Base-by-base conservation (phyloP, 2,113 vertebrate species). In the Gasterosteus aculeatus region DNA sequence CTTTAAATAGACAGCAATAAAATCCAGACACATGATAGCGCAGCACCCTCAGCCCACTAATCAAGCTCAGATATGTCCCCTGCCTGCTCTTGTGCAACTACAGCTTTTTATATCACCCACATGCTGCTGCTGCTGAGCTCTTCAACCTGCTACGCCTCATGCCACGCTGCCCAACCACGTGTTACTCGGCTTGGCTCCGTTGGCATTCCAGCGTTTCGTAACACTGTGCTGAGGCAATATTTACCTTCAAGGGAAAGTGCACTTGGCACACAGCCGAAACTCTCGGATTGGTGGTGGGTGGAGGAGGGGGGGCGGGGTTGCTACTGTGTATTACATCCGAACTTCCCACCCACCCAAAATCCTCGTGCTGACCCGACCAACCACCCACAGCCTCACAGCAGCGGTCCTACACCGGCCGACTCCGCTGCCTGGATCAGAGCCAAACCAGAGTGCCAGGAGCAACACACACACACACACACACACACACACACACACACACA, bases 1-100 rank as follows among this genome's bases (percentile, higher is more conserved):
- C 84, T 91, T 90, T 82, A 91, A 91, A 92, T 90, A 92, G 91
- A 65, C 69, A 44, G 86, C 85, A 92, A 92, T 90, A 88, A 93
- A 87, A 92, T 62, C 79, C 81, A 72, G 82, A 86, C 82, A 91
- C 64, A 78, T 77, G 81, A 89, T 83, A 86, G 87, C 61, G 53
- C 42, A 53, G 72, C 68, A 83, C 53, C n/a, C 51, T 54, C 51
- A 26, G 51, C 51, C 53, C 66, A 82, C 71, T 83, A 77, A 85
- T 87, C 72, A 77, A 78, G 64, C 82, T 65, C 66, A 79, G 62
- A 87, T 84, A 38, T 67, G 75, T 84, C 81, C 77, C 69, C 71
- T 39, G 47, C 64, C 72, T 71, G 81, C 75, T 81, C 79, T 71
- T 90, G 66, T 60, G 57, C 56, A 86, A 80, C 82, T 39, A 9